Base-by-base conservation (phyloP, 1,140 invertebrate genomes). In the Cotesia vestalis region DNA sequence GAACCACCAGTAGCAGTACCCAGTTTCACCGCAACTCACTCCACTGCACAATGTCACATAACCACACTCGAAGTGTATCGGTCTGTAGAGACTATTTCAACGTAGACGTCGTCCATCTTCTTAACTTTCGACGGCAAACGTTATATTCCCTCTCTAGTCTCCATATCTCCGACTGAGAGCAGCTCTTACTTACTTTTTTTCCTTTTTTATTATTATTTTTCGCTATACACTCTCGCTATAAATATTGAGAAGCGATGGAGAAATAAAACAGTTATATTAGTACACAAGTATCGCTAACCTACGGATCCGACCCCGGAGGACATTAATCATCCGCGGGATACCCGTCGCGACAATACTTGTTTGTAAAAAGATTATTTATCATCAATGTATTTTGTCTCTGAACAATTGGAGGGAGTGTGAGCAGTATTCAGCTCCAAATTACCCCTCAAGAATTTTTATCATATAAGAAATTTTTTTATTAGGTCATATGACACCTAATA, bases 41-140 rank as follows among this genome's bases (percentile, higher is more conserved):
- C 62, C 70, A 66, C 70, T 74, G 74, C 74, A 70, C 73, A 76
- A 73, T 76, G 76, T 80, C 79, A 76, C 77, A 72, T 78, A 80
- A 80, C 79, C 75, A 62, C 79, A 74, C 68, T 69, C 36, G 63
- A 74, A 79, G 75, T 76, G 73, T 79, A 78, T 78, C 77, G 77
- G 76, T 75, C 71, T 74, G 69, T 61, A 63, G 20, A 76, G 68
- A 59, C 62, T 63, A 69, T 69, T 59, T 27, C 14, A 59, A 11
- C 57, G 14, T 20, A 59, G 57, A 59, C 20, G 57, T 59, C 57
- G 17, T 27, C 53, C 53, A 20, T 55, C 53, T 55, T 17, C 57
- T 59, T 59, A 20, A 20, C 17, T 27, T 59, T 59, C 20, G 20
- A 59, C 20, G 57, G 20, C 57, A 20, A 59, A 17, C 20, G 14